A percentile compares a stretch with the other conserved stretches of the same genome.
Conservation (phyloP, 2,888 invertebrate genomes). For the Protonemura montana region DNA sequence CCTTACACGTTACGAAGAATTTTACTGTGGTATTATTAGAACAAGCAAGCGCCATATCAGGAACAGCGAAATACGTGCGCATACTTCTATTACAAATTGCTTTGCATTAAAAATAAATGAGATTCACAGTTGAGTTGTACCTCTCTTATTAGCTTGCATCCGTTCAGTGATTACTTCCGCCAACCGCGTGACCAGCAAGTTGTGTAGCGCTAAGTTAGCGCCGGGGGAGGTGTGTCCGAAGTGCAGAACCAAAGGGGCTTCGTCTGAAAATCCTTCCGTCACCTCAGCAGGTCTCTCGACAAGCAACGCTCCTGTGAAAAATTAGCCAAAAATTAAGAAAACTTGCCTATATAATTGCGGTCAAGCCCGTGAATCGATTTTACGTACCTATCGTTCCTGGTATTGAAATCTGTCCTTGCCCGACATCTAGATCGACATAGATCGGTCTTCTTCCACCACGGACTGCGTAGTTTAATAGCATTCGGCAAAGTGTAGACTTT, state of each 20-base stretch:
- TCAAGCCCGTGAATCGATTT: too few relatives aligned
- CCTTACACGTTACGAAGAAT: too few relatives aligned
- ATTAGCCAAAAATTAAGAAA: neutral
- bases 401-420: conserved; percentile 90
- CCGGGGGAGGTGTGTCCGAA: conserved; percentile 85
- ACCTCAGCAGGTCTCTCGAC: conserved; percentile 93
- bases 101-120: too few relatives aligned
- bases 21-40: too few relatives aligned
- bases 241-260: conserved; percentile 92
- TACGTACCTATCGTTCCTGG: conserved; percentile 84
- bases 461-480: conserved; percentile 94
- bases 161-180: conserved; percentile 86
- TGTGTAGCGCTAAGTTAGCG: conserved; percentile 83
- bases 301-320: conserved; percentile 73
- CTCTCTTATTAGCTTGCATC: conserved; percentile 86
- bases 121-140: too few relatives aligned
- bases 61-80: too few relatives aligned
- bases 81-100: too few relatives aligned
- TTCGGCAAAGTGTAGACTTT: conserved; percentile 87
- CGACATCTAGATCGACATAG: conserved; percentile 94
- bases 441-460: conserved; percentile 87
- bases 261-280: conserved; percentile 94
- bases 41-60: too few relatives aligned
- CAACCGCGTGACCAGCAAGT: conserved; percentile 81
- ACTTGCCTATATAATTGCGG: neutral